Evolutionary conservation across 1,140 invertebrate genomes (phyloP).

Genomic region (Cheumatopsyche charites): DNA sequence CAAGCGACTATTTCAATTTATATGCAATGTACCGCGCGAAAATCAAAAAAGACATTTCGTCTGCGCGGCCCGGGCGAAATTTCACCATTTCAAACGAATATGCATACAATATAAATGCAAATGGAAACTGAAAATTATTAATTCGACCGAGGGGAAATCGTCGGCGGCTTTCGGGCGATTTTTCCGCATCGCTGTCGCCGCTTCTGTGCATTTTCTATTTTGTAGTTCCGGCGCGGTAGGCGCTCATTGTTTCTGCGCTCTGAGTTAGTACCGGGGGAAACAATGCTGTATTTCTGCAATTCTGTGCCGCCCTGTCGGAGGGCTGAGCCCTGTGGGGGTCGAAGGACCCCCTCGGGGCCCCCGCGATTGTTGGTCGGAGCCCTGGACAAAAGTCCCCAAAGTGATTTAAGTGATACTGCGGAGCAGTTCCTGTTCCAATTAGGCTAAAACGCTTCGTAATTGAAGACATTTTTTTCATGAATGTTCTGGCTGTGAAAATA

Average conservation of each 20-base stretch:
- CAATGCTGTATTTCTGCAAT: too few species aligned
- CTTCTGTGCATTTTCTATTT: too few species aligned
- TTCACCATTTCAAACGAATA: background rate
- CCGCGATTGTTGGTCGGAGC: constrained; percentile 1
- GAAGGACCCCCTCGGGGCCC: constrained; percentile 5
- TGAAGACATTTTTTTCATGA: constrained; percentile 27
- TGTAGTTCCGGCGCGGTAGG: too few species aligned
- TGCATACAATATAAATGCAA: background rate
- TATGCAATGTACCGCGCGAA: constrained; percentile 31
- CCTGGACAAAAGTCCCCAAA: constrained; percentile 30
- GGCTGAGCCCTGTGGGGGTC: constrained; percentile 24
- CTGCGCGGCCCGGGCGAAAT: background rate
- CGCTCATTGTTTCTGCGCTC: background rate
- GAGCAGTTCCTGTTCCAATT: constrained; percentile 32
- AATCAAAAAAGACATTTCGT: constrained; percentile 4
- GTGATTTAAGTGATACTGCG: constrained; percentile 39
- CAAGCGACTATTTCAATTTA: constrained; percentile 42
- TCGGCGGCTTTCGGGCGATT: too few species aligned
- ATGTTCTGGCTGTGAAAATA: background rate
- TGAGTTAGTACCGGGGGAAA: background rate
- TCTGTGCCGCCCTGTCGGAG: background rate
- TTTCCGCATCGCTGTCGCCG: too few species aligned
- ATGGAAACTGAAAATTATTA: background rate
- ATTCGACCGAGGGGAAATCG: too few species aligned
- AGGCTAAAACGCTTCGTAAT: constrained; percentile 39